Evolutionary conservation across 2,797 vertebrate genomes (phyloP), one percentile per base, ranked within the genome.

Genomic region (Manis pentadactyla): DNA sequence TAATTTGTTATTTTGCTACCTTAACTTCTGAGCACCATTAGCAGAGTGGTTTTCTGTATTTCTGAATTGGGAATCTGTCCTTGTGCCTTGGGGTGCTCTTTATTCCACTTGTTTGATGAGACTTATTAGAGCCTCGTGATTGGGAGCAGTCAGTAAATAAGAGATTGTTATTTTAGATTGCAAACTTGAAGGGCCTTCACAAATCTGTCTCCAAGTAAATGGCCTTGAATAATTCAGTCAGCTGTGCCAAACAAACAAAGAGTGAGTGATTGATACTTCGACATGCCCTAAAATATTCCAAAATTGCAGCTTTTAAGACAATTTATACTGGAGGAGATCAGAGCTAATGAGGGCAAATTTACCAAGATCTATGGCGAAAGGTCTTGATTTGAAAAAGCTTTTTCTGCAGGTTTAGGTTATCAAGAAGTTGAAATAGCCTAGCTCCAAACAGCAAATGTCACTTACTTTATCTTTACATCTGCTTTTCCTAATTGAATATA

Each of bases 401-500:
- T 87, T 93, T 97, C 97, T 97, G 94, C 59, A 87, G 96, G 95
- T 96, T 97, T 82, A 97, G 86, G n/a, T 98, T 98, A 97, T 95
- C 92, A 85, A 97, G 97, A 97, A 98, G 97, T 96, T 46, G 57
- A 96, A 97, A 97, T 19, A 95, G 66, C 92, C 83, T 90, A 75
- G 90, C 87, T 98, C 98, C 92, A 92, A 96, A 96, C 95, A 97
- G 61, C 91, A 98, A 97, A 97, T 79, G 73, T 97, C 97, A 90
- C 98, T 98, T 98, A 97, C 93, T 98, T 89, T 95, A 97, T 97
- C 98, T 98, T 97, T 98, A 97, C 96, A 77, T 97, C 98, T 74
- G 68, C 98, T 97, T 98, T 97, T 98, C 98, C 98, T 98, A 99
- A 99, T 98, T 98, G 97, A 98, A 99, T 99, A 98, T 98, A 98